Conservation (phyloP, 1,140 invertebrate species). For the Drosophila elegans region DNA sequence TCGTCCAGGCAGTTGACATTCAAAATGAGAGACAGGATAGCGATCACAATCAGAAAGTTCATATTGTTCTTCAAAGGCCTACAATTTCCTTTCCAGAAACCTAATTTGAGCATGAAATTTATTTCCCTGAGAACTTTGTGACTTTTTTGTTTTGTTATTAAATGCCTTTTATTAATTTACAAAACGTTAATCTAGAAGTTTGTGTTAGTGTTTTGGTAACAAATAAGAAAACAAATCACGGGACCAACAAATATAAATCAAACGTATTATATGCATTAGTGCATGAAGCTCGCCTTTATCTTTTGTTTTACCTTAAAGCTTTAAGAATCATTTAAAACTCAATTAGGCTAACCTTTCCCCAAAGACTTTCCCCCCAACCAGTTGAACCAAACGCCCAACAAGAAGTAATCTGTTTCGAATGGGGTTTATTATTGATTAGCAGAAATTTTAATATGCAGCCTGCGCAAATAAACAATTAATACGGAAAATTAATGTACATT, state of each 20-base stretch:
- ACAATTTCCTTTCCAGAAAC: background rate
- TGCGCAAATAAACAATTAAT: conserved; percentile 78
- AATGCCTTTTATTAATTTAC: too few species aligned
- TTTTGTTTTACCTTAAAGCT: background rate
- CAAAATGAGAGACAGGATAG: background rate
- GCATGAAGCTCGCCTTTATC: background rate
- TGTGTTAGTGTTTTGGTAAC: too few species aligned
- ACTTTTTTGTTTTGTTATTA: too few species aligned
- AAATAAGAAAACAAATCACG: too few species aligned
- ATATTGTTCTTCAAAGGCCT: background rate
- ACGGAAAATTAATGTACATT: conserved; percentile 81
- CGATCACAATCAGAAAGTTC: background rate
- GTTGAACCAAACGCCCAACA: conserved; percentile 36
- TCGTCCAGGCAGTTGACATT: background rate
- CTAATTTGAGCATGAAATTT: background rate
- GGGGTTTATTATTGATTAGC: conserved; percentile 69
- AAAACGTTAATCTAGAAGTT: too few species aligned
- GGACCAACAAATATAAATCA: too few species aligned
- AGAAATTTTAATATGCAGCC: conserved; percentile 72
- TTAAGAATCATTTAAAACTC: conserved; percentile 22
- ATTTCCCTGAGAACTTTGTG: background rate
- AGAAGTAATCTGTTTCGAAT: conserved; percentile 59
- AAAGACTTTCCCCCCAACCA: background rate
- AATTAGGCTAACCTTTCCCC: conserved; percentile 34
- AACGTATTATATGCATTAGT: too few species aligned